Conservation (phyloP, 2,888 invertebrate species). For the Syritta pipiens region DNA sequence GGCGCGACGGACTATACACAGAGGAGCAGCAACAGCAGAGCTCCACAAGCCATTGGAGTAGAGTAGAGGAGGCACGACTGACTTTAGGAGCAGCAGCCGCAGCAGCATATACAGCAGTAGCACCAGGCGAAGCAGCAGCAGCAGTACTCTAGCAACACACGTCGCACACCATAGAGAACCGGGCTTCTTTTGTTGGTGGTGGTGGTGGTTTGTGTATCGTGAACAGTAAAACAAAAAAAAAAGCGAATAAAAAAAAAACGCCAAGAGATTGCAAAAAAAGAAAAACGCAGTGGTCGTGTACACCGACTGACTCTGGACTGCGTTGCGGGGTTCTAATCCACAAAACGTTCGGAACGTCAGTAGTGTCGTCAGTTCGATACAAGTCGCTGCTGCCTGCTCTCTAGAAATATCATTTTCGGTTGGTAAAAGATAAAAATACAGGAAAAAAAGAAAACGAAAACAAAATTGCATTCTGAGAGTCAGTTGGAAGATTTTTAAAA, state of each 20-base stretch:
- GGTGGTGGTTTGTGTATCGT: slow-evolving; percentile 69
- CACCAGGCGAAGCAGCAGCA: slow-evolving; percentile 60
- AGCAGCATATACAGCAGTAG: slow-evolving; percentile 59
- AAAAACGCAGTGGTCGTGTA: slow-evolving; percentile 69
- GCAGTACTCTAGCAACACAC: slow-evolving; percentile 69
- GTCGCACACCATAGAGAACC: slow-evolving; percentile 58
- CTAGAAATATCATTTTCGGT: slow-evolving; percentile 70
- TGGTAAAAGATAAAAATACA: slow-evolving; percentile 59
- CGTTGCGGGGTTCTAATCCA: slow-evolving; percentile 70
- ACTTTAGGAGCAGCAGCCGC: slow-evolving; percentile 54
- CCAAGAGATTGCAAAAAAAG: slow-evolving; percentile 42
- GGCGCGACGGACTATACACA: slow-evolving; percentile 51
- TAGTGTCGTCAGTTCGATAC: slow-evolving; percentile 73
- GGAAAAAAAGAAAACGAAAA: slow-evolving; percentile 25
- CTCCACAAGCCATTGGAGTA: slow-evolving; percentile 65
- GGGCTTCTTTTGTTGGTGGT: slow-evolving; percentile 58
- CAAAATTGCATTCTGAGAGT: slow-evolving; percentile 63
- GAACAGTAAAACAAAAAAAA: slow-evolving; percentile 51
- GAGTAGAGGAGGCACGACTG: slow-evolving; percentile 68
- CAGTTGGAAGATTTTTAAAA: slow-evolving; percentile 33
- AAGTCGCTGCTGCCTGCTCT: slow-evolving; percentile 74
- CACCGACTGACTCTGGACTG: slow-evolving; percentile 67
- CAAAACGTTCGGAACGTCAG: slow-evolving; percentile 71
- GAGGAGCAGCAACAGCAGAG: slow-evolving; percentile 42
- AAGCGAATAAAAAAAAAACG: slow-evolving; percentile 45